Evolutionary conservation across 2,797 vertebrate species (phyloP).

Genomic region (Nannoperca australis): DNA sequence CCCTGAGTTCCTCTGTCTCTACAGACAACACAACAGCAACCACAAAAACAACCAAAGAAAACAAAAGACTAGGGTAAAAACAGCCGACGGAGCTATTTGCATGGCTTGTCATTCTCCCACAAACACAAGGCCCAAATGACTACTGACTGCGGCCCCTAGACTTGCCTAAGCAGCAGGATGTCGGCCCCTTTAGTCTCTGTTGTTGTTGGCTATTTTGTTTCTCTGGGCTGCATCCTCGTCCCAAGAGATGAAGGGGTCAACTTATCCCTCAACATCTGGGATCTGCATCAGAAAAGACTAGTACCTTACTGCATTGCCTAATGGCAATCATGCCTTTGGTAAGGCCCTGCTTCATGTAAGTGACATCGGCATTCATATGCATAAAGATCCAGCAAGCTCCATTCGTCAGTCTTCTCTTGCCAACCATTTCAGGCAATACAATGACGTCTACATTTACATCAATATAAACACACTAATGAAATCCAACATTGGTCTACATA

Average conservation of each 20-base stretch:
- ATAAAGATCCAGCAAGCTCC: constrained; percentile 43
- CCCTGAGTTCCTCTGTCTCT: constrained; percentile 73
- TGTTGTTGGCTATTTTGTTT: constrained; percentile 71
- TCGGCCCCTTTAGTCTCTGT: constrained; percentile 75
- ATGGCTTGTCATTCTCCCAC: constrained; percentile 78
- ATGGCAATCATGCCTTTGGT: constrained; percentile 15
- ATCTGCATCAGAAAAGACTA: constrained; percentile 80
- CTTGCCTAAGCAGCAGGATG: constrained; percentile 81
- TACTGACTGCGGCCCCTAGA: constrained; percentile 68
- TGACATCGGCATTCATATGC: constrained; percentile 55
- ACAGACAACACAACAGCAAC: constrained; percentile 76
- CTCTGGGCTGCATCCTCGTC: constrained; percentile 54
- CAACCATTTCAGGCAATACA: constrained; percentile 37
- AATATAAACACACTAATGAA: constrained; percentile 49
- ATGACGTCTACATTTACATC: constrained; percentile 49
- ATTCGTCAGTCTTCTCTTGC: constrained; percentile 45
- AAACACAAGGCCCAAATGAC: constrained; percentile 76
- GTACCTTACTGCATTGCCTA: constrained; percentile 31
- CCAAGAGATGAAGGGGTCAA: constrained; percentile 68
- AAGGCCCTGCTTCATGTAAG: constrained; percentile 34
- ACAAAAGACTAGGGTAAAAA: constrained; percentile 80
- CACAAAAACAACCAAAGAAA: constrained; percentile 84
- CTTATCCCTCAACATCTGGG: constrained; percentile 80
- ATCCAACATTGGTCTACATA: constrained; percentile 50
- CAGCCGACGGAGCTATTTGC: constrained; percentile 86